phyloP scores from a whole-genome alignment of 2,113 vertebrate species.

The Aegithalos caudatus region DNA sequence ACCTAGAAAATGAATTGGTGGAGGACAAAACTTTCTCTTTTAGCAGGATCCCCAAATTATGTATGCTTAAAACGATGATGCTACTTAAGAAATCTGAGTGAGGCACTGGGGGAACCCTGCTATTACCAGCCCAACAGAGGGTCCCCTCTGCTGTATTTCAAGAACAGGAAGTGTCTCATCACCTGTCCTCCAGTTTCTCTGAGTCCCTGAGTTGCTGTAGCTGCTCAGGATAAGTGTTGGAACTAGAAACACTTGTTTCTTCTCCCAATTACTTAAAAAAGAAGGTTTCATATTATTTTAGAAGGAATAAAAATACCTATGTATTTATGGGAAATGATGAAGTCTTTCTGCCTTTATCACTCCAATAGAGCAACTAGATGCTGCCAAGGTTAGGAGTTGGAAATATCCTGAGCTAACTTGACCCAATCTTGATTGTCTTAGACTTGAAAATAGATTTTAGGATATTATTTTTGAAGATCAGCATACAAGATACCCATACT shows the following conservation, averaged over 20 bases:
- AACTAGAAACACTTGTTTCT: not conserved
- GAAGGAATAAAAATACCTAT: not conserved
- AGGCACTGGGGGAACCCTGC: not conserved
- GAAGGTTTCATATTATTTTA: not conserved
- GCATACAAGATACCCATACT: not conserved
- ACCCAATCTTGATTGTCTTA: not conserved
- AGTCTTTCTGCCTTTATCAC: not conserved
- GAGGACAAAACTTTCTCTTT: not conserved
- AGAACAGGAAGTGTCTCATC: not conserved
- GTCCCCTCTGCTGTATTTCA: not conserved
- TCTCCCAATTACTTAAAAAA: not conserved
- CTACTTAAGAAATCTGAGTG: not conserved
- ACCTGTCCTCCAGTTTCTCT: not conserved
- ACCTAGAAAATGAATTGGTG: not conserved
- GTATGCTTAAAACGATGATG: fast-evolving
- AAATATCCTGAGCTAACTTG: not conserved
- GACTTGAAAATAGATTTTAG: not conserved
- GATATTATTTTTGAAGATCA: not conserved
- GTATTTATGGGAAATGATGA: not conserved
- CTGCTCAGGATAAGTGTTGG: not conserved
- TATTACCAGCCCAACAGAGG: not conserved
- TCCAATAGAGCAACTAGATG: not conserved
- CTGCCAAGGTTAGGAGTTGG: not conserved
- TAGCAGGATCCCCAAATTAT: not conserved
- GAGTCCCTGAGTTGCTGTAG: not conserved